Evolutionary conservation across 2,113 vertebrate genomes (phyloP), one percentile per base, ranked within the genome.

Genomic region (Chiloscyllium plagiosum): DNA sequence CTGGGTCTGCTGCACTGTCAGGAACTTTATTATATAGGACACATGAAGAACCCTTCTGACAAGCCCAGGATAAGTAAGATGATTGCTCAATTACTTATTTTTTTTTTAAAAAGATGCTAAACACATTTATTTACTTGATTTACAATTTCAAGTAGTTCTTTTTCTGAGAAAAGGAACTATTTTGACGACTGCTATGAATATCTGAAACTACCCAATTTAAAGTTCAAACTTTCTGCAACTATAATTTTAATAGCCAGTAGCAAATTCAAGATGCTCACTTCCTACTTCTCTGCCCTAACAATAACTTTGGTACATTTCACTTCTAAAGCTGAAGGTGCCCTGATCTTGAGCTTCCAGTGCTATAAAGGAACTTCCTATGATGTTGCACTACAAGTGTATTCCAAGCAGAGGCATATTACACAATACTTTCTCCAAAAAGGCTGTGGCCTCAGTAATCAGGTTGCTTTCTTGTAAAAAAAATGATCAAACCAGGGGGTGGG

Each of bases 401-500:
- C 98, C 97, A 98, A 97, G 98, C 96, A 96, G 96, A 97, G 97
- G 97, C 97, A 97, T 96, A 98, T 98, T 97, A 97, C 97, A 98
- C 97, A 97, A 97, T 96, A 56, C 96, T 96, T 96, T 97, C 97
- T 98, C 97, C 97, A 97, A 96, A 96, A 96, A 97, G 97, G 96
- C 96, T 76, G 96, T 95, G 37, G 97, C 97, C 97, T 97, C 96
- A 97, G 97, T 98, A 98, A 98, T 98, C 97, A 97, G 97, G 96
- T 96, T 96, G 97, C 97, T 97, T 96, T 90, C 96, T 94, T 42
- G 6, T 13, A 94, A 95, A 94, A 97, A 97, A 98, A 98, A 98
- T 98, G 97, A 98, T 98, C 98, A 98, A 98, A 98, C 98, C 96
- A 96, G 96, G 97, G 97, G 97, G 97, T 97, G 97, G 97, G 98